Evolutionary conservation across 1,140 invertebrate species (phyloP).

Genomic region (Drosophila lacertosa): DNA sequence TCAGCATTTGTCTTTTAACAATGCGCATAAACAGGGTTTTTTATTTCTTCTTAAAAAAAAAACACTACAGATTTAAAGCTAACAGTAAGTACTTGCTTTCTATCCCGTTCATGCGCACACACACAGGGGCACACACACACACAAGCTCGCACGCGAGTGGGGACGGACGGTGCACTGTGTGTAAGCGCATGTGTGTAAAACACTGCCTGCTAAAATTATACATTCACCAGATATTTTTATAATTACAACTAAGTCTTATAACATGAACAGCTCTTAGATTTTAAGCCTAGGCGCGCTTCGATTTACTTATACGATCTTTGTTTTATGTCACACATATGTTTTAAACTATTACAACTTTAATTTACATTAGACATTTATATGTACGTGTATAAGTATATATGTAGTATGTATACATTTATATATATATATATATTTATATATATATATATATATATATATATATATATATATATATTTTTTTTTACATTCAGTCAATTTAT

Average conservation of each 20-base stretch:
- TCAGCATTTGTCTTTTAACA: slow-evolving; percentile 62
- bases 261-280: slow-evolving; percentile 35
- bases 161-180: slow-evolving; percentile 54
- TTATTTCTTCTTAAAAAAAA: too few species aligned
- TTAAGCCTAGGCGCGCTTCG: slow-evolving; percentile 26
- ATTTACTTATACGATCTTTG: neutral
- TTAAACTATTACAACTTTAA: slow-evolving; percentile 57
- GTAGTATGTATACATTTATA: slow-evolving; percentile 1
- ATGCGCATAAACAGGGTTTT: slow-evolving; percentile 13
- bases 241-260: slow-evolving; percentile 51
- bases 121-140: slow-evolving; percentile 14
- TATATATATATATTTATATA: slow-evolving; percentile 24
- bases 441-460: slow-evolving; percentile 21
- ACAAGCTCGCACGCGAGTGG: slow-evolving; percentile 20
- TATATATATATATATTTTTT: slow-evolving; percentile 21
- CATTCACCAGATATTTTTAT: slow-evolving; percentile 20
- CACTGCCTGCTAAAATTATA: slow-evolving; percentile 31
- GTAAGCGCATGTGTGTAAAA: slow-evolving; percentile 24
- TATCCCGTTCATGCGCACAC: slow-evolving; percentile 9
- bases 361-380: slow-evolving; percentile 66
- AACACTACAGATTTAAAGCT: slow-evolving; percentile 31
- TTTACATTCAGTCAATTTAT: slow-evolving; percentile 77
- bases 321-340: slow-evolving; percentile 45
- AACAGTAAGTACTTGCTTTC: slow-evolving; percentile 55
- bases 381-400: slow-evolving; percentile 33